phyloP scores from a whole-genome alignment of 2,888 invertebrate genomes.

The Meteorus colon region DNA sequence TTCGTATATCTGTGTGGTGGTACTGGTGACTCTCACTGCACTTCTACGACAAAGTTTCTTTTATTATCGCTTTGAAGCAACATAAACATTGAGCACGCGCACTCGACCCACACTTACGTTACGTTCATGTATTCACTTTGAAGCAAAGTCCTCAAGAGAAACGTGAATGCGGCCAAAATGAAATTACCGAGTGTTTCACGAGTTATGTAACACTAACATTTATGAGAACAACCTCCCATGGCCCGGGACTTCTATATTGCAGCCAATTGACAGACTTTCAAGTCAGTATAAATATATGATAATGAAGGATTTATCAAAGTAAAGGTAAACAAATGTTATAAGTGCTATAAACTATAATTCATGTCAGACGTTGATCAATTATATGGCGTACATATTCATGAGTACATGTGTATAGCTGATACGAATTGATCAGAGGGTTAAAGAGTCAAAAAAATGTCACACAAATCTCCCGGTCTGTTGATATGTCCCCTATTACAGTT shows the following conservation, averaged over 20 bases:
- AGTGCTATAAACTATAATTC: neutral
- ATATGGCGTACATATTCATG: neutral
- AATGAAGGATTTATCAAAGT: neutral
- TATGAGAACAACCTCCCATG: constrained; percentile 21
- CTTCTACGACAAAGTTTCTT: constrained; percentile 24
- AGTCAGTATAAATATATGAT: too few relatives aligned
- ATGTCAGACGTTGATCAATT: neutral
- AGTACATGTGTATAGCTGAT: neutral
- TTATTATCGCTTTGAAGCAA: constrained; percentile 34
- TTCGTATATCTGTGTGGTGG: neutral
- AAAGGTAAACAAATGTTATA: neutral
- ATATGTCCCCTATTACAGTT: constrained; percentile 10
- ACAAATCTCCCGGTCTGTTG: constrained; percentile 2
- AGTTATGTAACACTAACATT: constrained; percentile 39
- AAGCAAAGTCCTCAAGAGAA: constrained; percentile 31
- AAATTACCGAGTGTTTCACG: constrained; percentile 36
- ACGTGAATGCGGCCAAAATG: neutral
- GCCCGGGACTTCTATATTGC: constrained; percentile 13
- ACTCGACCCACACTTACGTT: constrained; percentile 20
- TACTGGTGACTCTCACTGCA: neutral
- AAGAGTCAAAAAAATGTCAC: constrained; percentile 33
- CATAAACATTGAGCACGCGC: constrained; percentile 41
- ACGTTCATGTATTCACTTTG: constrained; percentile 34
- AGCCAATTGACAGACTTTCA: neutral
- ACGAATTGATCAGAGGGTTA: neutral